Conservation (phyloP, 2,113 vertebrate species). For the Eulemur macaco region DNA sequence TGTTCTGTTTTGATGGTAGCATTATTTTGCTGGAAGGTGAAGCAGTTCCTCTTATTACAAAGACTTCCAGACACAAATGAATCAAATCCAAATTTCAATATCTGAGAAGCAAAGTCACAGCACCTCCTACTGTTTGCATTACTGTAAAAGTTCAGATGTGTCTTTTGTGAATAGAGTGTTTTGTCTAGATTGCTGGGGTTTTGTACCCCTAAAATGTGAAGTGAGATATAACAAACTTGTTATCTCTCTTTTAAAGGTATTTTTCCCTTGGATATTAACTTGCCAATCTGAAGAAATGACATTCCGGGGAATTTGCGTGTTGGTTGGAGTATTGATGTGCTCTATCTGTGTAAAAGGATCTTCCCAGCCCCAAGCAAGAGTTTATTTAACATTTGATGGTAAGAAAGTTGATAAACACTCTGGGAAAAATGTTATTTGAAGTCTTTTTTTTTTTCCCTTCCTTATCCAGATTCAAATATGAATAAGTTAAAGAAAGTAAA, state of each 20-base stretch:
- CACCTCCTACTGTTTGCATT: slow-evolving; percentile 59
- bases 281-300: slow-evolving; percentile 83
- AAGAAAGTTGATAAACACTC: slow-evolving; percentile 82
- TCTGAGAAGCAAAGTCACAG: slow-evolving; percentile 52
- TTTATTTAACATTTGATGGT: slow-evolving; percentile 88
- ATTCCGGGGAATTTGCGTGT: slow-evolving; percentile 71
- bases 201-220: slow-evolving; percentile 7
- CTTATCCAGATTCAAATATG: slow-evolving; percentile 15
- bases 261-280: slow-evolving; percentile 81
- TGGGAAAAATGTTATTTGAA: slow-evolving; percentile 72
- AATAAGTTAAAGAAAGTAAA: neutral
- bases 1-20: slow-evolving; percentile 78
- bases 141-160: neutral
- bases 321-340: slow-evolving; percentile 84
- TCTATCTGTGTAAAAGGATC: slow-evolving; percentile 83
- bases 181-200: neutral
- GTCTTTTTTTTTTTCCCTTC: slow-evolving; percentile 54
- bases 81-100: slow-evolving; percentile 17
- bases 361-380: slow-evolving; percentile 86
- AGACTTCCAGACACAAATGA: slow-evolving; percentile 1
- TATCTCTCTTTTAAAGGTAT: slow-evolving; percentile 80
- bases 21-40: slow-evolving; percentile 79
- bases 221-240: slow-evolving; percentile 58
- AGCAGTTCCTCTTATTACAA: slow-evolving; percentile 21
- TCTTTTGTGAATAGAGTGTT: neutral